Evolutionary conservation across 2,888 invertebrate species (phyloP), one percentile per base, ranked within the genome.

Genomic region (Drosophila kambysellisi): DNA sequence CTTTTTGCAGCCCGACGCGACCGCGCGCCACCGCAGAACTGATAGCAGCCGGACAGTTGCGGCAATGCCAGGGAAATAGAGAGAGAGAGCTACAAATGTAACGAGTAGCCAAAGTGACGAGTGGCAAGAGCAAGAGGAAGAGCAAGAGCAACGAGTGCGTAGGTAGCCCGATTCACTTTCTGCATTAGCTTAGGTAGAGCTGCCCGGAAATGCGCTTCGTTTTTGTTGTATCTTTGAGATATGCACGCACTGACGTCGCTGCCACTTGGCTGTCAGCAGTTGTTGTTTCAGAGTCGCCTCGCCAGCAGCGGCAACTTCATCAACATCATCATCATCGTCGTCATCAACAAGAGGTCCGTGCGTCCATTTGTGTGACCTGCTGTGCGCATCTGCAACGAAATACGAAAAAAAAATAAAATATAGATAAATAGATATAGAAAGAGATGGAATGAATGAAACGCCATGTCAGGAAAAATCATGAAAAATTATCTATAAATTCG

Each of bases 401-500:
- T 50, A 25, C 25, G 25, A 25, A 46, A 11, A 12, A 46, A 46
- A 3, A 30, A 30, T 3, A 30, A 5, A 30, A 30, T 30, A 30
- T n/a, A 46, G 7, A 46, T 20, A 46, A 2, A 46, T 46, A 43
- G 11, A 46, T 46, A 4, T n/a, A 35, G 52, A 46, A 39, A 43
- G n/a, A 32, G 43, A 62, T 25, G 3, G 50, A 57, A 56, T 52
- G 63, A 68, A 50, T 58, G 52, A 67, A 61, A 29, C 41, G 20
- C 52, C 50, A 70, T 79, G 77, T 86, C 71, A 73, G 69, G 72
- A 53, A 76, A 88, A 83, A 86, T 89, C 87, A 86, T 89, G 87
- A 84, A 78, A 83, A 89, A 89, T 86, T 82, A 87, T 86, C 82
- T 86, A 79, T 89, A 84, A 89, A 87, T 85, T 89, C 82, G 84